These are phyloP conservation scores for Dromaius novaehollandiae DNA, from an alignment of 2,113 vertebrate genomes.

Conservation along the genomic window DNA sequence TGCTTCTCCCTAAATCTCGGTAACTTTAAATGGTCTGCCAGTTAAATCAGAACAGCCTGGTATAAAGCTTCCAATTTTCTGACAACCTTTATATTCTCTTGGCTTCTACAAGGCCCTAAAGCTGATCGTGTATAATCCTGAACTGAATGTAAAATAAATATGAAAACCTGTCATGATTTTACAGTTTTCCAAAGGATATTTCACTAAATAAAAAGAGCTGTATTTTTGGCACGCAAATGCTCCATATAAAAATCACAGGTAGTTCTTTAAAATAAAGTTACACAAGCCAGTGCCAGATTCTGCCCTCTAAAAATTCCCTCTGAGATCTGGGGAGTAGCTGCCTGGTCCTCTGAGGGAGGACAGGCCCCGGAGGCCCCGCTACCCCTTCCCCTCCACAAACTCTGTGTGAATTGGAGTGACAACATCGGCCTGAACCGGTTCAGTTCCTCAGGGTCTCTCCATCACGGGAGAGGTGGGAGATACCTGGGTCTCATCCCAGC, in stretches of 20 bases:
- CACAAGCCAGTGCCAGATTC: background rate
- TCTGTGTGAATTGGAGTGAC: rapidly evolving
- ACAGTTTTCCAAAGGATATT: conserved; percentile 64
- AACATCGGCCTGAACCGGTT: rapidly evolving
- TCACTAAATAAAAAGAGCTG: conserved; percentile 59
- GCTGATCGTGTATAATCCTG: conserved; percentile 65
- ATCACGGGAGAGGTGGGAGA: background rate
- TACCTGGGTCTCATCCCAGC: rapidly evolving
- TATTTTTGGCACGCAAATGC: background rate
- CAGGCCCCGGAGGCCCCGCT: rapidly evolving
- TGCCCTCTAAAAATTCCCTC: background rate
- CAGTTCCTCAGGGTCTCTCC: background rate
- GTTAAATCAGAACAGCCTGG: conserved; percentile 18
- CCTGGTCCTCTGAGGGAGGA: background rate
- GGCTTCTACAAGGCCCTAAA: conserved; percentile 65
- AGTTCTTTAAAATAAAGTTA: conserved; percentile 41
- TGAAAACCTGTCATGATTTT: conserved; percentile 63
- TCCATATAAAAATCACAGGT: conserved; percentile 48
- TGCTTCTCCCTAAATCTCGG: conserved; percentile 37
- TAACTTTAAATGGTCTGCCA: conserved; percentile 50
- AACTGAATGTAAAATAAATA: conserved; percentile 68
- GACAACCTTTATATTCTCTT: conserved; percentile 71
- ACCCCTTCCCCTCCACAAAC: background rate
- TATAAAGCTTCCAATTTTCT: conserved; percentile 66
- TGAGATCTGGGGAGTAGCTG: background rate